Base-by-base conservation (phyloP, 2,888 invertebrate genomes). In the Agonopterix heracliana region DNA sequence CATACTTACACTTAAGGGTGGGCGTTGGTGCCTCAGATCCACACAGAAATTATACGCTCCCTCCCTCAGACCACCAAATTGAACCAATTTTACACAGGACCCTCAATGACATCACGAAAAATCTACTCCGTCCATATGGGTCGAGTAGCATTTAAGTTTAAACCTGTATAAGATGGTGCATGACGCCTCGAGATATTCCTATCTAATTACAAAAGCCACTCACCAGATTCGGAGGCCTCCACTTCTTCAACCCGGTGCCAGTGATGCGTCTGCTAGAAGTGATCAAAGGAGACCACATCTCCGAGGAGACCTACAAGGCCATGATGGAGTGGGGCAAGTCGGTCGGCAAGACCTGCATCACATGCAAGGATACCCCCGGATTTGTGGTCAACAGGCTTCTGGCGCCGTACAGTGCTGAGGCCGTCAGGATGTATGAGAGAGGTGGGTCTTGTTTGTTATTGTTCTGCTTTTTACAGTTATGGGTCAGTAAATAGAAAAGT, bases 201-300 rank as follows among this genome's bases (percentile, higher is more conserved):
- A 3, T 17, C 17, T 17, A 17, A 17, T 17, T 26, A 26, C 1
- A 26, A 26, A 26, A 26, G 26, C 26, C 5, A 5, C 26, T 26
- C 26, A 26, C 34, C 55, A 89, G 91, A 61, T 96, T 96, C 79
- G 96, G 94, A 12, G 97, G 97, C 0, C 90, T 97, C 40, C 97
- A 97, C 78, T 97, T 97, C 81, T 97, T 97, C 86, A 97, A 96
- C 78, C 97, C 97, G 0, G 97, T 95, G 1, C 96, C 97, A 0
- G 90, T 97, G 45, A 97, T 97, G 97, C 94, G 94, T 66, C 89
- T 97, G 0, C 79, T 97, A 13, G 97, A 97, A 86, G 94, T 96
- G 3, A 90, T 96, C 10, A 90, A 92, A 50, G 94, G 92, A 41
- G 83, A 90, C 0, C 92, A 94, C 50, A 96, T 95, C 0, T 94